These are phyloP conservation scores for Drosophila sp. DNA, from an alignment of 1,140 invertebrate genomes.

Conservation along the genomic window DNA sequence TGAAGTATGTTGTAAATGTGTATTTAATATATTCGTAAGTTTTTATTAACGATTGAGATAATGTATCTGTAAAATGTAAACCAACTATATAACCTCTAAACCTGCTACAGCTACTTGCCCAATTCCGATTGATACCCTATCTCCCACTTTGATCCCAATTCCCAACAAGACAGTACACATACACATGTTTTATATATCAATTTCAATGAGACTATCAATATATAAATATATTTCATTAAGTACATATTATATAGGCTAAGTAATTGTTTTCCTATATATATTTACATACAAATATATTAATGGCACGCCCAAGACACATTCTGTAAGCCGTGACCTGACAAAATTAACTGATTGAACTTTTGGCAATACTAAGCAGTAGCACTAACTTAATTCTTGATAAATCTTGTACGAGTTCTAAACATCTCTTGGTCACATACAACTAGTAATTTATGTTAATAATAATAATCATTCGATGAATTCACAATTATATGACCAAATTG, in stretches of 20 bases:
- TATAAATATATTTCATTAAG: slow-evolving; percentile 29
- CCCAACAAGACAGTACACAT: not conserved
- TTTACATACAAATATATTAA: slow-evolving; percentile 1
- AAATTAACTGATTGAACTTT: slow-evolving; percentile 21
- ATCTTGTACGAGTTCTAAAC: slow-evolving; percentile 6
- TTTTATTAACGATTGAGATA: slow-evolving; percentile 15
- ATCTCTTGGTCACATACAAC: slow-evolving; percentile 6
- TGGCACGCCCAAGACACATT: slow-evolving; percentile 6
- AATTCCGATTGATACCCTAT: not conserved
- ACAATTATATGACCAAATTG: not conserved
- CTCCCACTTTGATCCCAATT: not conserved
- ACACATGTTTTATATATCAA: slow-evolving; percentile 11
- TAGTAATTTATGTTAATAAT: slow-evolving; percentile 11
- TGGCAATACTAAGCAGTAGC: slow-evolving; percentile 32
- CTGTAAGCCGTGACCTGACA: not conserved
- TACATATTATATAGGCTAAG: slow-evolving; percentile 11
- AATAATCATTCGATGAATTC: not conserved
- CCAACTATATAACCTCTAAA: not conserved
- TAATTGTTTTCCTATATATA: slow-evolving; percentile 15
- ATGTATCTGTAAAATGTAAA: slow-evolving; percentile 9
- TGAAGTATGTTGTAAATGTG: slow-evolving; percentile 25
- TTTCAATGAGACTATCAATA: slow-evolving; percentile 27
- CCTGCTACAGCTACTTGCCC: slow-evolving; percentile 11
- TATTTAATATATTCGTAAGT: slow-evolving; percentile 37
- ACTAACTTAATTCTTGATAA: slow-evolving; percentile 11